These are phyloP conservation scores for Stenchaetothrips biformis DNA, from an alignment of 2,888 invertebrate genomes.

Conservation along the genomic window DNA sequence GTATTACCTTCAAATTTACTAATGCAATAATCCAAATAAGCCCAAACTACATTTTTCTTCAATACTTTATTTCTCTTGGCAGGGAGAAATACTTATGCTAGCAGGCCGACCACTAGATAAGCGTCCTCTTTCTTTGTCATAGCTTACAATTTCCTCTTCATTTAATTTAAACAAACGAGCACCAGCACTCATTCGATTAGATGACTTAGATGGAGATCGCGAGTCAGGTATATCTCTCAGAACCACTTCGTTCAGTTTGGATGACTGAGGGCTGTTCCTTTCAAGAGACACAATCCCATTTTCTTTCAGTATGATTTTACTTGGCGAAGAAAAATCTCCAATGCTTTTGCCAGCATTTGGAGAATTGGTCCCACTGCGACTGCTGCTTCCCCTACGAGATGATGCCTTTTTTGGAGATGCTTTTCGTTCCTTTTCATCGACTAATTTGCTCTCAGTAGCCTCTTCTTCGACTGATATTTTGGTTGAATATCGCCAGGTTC, in stretches of 20 bases:
- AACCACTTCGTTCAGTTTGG: not conserved
- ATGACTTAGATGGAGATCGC: conserved; percentile 34
- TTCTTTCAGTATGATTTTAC: conserved; percentile 15
- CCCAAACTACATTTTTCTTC: not conserved
- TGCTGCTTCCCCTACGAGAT: not conserved
- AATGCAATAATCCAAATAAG: not conserved
- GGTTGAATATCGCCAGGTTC: not conserved
- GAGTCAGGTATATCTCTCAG: not conserved
- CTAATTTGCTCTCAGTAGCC: not conserved
- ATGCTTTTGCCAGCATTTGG: not conserved
- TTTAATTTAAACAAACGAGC: conserved; percentile 46
- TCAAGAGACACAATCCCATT: conserved; percentile 40
- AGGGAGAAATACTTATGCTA: not conserved
- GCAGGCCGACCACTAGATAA: not conserved
- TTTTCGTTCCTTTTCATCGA: not conserved
- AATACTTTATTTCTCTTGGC: not conserved
- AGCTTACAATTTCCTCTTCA: conserved; percentile 42
- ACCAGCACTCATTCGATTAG: conserved; percentile 41
- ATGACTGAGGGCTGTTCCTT: conserved; percentile 37
- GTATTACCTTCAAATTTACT: not conserved
- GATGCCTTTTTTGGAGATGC: not conserved
- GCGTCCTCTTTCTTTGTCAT: not conserved
- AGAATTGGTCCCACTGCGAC: not conserved
- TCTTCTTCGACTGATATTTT: not conserved
- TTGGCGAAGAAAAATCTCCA: conserved; percentile 3